Conservation (phyloP, 2,888 invertebrate genomes). For the Isotomurus palustris region DNA sequence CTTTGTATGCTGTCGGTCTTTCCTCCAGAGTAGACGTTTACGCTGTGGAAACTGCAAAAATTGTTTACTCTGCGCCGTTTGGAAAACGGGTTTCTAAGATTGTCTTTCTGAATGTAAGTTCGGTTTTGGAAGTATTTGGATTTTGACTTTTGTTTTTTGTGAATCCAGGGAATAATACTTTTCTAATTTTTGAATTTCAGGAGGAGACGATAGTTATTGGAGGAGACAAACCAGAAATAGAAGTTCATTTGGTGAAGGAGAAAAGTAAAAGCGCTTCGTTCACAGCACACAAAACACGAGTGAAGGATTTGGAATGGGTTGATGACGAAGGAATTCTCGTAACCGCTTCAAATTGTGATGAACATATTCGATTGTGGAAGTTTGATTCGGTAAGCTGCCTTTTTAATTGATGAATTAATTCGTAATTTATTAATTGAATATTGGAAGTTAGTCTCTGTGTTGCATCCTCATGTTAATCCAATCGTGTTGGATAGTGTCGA, state of each 20-base stretch:
- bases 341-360: constrained; percentile 68
- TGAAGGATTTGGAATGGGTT: constrained; percentile 39
- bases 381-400: constrained; percentile 46
- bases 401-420: background rate
- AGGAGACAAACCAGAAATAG: constrained; percentile 67
- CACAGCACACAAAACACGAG: constrained; percentile 44
- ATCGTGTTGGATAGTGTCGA: background rate
- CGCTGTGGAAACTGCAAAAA: constrained; percentile 70
- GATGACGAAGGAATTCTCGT: constrained; percentile 44
- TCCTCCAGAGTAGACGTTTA: constrained; percentile 72
- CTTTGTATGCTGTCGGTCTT: constrained; percentile 69
- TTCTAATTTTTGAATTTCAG: constrained; percentile 28
- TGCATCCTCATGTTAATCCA: background rate
- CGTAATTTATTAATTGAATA: background rate
- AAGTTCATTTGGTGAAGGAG: constrained; percentile 44
- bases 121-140: background rate
- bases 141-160: constrained; percentile 65
- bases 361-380: constrained; percentile 71
- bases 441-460: background rate
- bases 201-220: constrained; percentile 64
- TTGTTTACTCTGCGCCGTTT: constrained; percentile 63
- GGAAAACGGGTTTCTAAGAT: constrained; percentile 66
- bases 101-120: constrained; percentile 60
- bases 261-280: constrained; percentile 38
- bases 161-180: constrained; percentile 49